Evolutionary conservation across 2,797 vertebrate genomes (phyloP), one percentile per base, ranked within the genome.

Genomic region (Sciurus vulgaris): DNA sequence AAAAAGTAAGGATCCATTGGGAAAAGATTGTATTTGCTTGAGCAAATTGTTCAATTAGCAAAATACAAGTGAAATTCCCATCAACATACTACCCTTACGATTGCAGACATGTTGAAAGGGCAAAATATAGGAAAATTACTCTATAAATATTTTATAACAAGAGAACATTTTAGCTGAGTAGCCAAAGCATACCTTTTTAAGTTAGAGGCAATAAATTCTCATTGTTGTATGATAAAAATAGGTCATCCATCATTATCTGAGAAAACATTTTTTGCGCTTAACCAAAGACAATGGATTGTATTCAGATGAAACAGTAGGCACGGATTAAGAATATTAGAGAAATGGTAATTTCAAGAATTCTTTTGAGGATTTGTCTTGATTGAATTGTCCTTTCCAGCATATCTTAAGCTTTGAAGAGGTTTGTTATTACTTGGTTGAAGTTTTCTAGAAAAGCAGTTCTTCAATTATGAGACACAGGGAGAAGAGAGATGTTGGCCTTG

Each of bases 101-200:
- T 33, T n/a, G 30, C 33, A 78, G 90, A 76, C 47, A 54, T 94
- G 35, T 93, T 73, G 49, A 90, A 93, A 93, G 73, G 51, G 18
- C 5, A 81, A 92, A 96, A 81, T 35, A n/a, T 41, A 74, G 47
- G 61, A 97, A 96, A 93, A 69, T 84, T 94, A 83, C 69, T 65
- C 69, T 59, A 95, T 93, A 83, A 92, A 97, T 96, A 95, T 97
- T 97, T 95, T 86, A 96, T 89, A 95, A 76, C 59, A 67, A 82
- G 28, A 86, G 83, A 88, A 88, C 18, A 54, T 94, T 96, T 96
- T 86, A 93, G 87, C 90, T 78, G 79, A 92, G 18, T 38, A 91
- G 73, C 35, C 79, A 77, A 93, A 96, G 89, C 28, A 30, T 51
- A 95, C 61, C 51, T 56, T 95, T 97, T 91, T 91, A 76, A 73